Percentiles rank a stretch among this genome's conserved stretches.
Conservation (phyloP, 2,888 invertebrate genomes). For the Tanytarsus gracilentus region DNA sequence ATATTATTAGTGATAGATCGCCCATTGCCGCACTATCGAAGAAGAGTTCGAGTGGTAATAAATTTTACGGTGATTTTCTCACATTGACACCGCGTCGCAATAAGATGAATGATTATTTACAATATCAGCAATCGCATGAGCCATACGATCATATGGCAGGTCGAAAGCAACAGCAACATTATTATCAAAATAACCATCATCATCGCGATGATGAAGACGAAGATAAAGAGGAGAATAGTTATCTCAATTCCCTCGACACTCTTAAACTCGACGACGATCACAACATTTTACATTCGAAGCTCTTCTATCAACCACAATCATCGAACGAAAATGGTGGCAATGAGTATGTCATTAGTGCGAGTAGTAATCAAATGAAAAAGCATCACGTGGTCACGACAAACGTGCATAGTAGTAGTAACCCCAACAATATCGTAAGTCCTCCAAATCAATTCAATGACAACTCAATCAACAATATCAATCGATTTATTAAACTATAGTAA, state of each 20-base stretch:
- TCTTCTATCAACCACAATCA: slow-evolving; percentile 27
- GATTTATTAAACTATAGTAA: slow-evolving; percentile 28
- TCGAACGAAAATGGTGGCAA: slow-evolving; percentile 21
- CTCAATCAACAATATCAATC: slow-evolving; percentile 22
- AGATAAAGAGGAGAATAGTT: not conserved
- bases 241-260: slow-evolving; percentile 23
- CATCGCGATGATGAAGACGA: slow-evolving; percentile 14
- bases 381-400: slow-evolving; percentile 14
- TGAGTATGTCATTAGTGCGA: slow-evolving; percentile 22
- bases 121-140: slow-evolving; percentile 26
- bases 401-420: not conserved
- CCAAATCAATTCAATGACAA: slow-evolving; percentile 23
- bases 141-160: slow-evolving; percentile 9
- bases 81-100: slow-evolving; percentile 38
- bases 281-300: slow-evolving; percentile 24
- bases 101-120: slow-evolving; percentile 24
- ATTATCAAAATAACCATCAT: slow-evolving; percentile 14
- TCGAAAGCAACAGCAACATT: slow-evolving; percentile 1
- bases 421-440: slow-evolving; percentile 25
- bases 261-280: slow-evolving; percentile 23
- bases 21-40: too few relatives aligned
- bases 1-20: slow-evolving; percentile 13
- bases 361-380: slow-evolving; percentile 16
- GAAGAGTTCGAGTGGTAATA: slow-evolving; percentile 34
- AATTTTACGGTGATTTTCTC: slow-evolving; percentile 39